Evolutionary conservation across 2,797 vertebrate species (phyloP), one percentile per base, ranked within the genome.

Genomic region (Clarias pachynema): DNA sequence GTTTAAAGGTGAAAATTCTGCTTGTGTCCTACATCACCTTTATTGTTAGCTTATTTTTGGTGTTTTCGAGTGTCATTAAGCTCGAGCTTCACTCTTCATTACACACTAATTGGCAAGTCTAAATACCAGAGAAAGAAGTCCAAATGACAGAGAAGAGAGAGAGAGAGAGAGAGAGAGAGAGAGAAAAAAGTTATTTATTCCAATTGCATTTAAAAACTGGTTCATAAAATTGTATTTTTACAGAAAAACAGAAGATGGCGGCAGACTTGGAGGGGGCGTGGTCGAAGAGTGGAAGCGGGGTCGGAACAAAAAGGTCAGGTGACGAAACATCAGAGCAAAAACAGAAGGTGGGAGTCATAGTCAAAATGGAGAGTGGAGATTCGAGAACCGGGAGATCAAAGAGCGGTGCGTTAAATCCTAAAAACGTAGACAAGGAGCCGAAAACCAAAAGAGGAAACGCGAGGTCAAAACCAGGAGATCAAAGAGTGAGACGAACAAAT

Each of bases 61-160:
- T 22, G n/a, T 22, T 77, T 77, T 31, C 18, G 24, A 59, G 74
- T 59, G 26, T 77, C 74, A 34, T 75, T 75, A 75, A 57, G 49
- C 49, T 57, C 73, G 4, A 56, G 26, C 49, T 75, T 75, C 26
- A 75, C 73, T 49, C 73, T 75, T 75, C 73, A 75, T 75, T 75
- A 75, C 44, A 9, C 9, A 12, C 73, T 56, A 75, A 75, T 31
- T 74, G 49, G 49, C 26, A 9, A 29, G 49, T 56, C 15, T 31
- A 75, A 56, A 29, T 57, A 9, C 73, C 49, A 75, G 26, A 18
- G n/a, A 75, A 18, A 26, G 37, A 10, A 37, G 37, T 37, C 37
- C 0, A 37, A 37, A 37, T 37, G 37, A 37, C 37, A 72, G 34
- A 44, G 20, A 72, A 72, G 37, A 49, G 68, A 34, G 29, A 69